phyloP scores from a whole-genome alignment of 2,888 invertebrate genomes.

The Lasioglossum zephyrum region DNA sequence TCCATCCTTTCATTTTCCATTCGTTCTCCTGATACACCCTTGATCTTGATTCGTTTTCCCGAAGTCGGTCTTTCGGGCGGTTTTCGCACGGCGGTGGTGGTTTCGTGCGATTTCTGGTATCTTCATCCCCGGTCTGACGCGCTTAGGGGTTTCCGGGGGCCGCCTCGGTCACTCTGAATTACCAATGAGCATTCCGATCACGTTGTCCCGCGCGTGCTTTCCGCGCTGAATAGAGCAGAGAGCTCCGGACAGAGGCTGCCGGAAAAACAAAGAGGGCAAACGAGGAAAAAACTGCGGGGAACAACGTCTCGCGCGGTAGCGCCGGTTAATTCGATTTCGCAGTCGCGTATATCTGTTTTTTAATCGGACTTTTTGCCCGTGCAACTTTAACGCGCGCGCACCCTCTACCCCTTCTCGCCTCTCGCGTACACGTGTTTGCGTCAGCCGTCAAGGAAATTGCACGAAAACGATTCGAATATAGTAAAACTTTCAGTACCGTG shows the following conservation, averaged over 20 bases:
- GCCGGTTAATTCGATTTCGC: constrained; percentile 57
- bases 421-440: not conserved
- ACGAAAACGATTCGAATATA: not conserved
- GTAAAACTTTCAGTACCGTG: not conserved
- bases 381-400: constrained; percentile 21
- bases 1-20: constrained; percentile 36
- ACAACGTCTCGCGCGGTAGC: constrained; percentile 33
- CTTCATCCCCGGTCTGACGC: constrained; percentile 55
- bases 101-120: constrained; percentile 56
- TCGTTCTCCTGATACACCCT: constrained; percentile 26
- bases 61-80: constrained; percentile 45
- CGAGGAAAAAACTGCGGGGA: constrained; percentile 19
- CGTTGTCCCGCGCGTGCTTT: constrained; percentile 65
- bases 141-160: constrained; percentile 33
- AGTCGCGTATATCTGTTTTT: constrained; percentile 50
- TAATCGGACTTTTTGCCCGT: constrained; percentile 50
- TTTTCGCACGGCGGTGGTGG: constrained; percentile 27
- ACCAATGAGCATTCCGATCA: constrained; percentile 73
- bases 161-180: constrained; percentile 59
- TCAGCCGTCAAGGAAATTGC: not conserved
- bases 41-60: constrained; percentile 38
- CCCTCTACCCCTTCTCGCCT: not conserved
- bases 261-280: constrained; percentile 52
- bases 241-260: not conserved
- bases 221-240: constrained; percentile 53